Evolutionary conservation across 2,888 invertebrate species (phyloP), one percentile per base, ranked within the genome.

Genomic region (Drosophila infuscata): DNA sequence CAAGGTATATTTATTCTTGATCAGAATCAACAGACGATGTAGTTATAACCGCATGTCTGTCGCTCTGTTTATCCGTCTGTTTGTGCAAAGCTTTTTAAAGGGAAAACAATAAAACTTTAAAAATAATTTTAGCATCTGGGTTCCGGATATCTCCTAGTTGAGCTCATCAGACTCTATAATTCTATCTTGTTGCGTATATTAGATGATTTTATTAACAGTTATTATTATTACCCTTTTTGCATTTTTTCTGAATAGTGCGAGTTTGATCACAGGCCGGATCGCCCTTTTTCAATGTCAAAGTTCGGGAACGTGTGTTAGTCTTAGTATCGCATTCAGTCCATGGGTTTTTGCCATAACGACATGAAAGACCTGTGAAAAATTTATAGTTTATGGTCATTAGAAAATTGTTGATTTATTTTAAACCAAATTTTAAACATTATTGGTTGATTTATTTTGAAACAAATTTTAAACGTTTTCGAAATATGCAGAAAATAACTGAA

Each of bases 301-400:
- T 97, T 83, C 98, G 95, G 61, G 96, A 96, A 84, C 97, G 95
- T 91, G 96, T 95, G 93, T 98, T 97, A 74, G 96, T 96, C 93
- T 96, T 96, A 51, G 96, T 93, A 92, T 98, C 97, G 92, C 98
- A 98, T 90, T 97, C 97, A 82, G 97, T 96, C 98, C 98, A 98
- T 49, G 96, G 95, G 81, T 97, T 96, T 92, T 98, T 97, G 81
- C 95, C 95, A 94, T 98, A 98, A 92, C 97, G 96, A 93, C 98
- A 98, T 63, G 96, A 95, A 95, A 93, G 88, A 52, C 93, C 93
- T 92, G 52, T n/a, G 60, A 72, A 29, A 2, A 12, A 17, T 12
- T 1, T 6, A 11, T 17, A 41, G 6, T 33, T 33, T n/a, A 17
- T 35, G 11, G 25, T 49, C 5, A 36, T 20, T 36, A 12, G 4